Evolutionary conservation across 2,113 vertebrate species (phyloP).

Genomic region (Ictalurus punctatus): DNA sequence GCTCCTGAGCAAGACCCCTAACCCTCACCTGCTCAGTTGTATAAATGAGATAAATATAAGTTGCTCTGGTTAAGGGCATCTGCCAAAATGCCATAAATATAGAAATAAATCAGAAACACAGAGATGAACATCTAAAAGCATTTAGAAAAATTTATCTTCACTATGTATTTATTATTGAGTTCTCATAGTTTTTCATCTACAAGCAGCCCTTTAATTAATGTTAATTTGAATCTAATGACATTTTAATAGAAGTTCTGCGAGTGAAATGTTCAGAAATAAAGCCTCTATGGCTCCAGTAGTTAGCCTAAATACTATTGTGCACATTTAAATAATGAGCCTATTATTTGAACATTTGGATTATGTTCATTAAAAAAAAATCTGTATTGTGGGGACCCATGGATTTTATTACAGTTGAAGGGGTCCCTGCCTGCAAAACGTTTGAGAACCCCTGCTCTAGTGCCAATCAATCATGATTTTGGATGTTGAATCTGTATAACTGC

Average conservation of each 20-base stretch:
- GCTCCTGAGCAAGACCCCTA: too few relatives aligned
- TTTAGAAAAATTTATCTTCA: background rate
- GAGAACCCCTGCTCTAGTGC: background rate
- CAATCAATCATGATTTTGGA: background rate
- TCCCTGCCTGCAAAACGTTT: background rate
- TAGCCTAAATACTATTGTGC: background rate
- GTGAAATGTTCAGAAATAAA: background rate
- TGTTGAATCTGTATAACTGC: constrained; percentile 1
- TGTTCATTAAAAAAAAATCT: background rate
- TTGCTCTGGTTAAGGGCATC: too few relatives aligned
- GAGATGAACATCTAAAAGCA: background rate
- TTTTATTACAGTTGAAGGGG: background rate
- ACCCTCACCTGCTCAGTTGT: too few relatives aligned
- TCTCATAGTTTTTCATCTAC: background rate
- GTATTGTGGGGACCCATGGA: background rate
- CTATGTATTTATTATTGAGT: background rate
- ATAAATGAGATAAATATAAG: too few relatives aligned
- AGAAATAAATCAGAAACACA: background rate
- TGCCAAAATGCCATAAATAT: too few relatives aligned
- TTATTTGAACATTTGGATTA: background rate
- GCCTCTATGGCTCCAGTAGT: background rate
- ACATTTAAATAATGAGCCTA: background rate
- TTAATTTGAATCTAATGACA: background rate
- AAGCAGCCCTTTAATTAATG: background rate
- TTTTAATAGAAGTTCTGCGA: constrained; percentile 4